Evolutionary conservation across 2,797 vertebrate species (phyloP).

Genomic region (Microchirus variegatus): DNA sequence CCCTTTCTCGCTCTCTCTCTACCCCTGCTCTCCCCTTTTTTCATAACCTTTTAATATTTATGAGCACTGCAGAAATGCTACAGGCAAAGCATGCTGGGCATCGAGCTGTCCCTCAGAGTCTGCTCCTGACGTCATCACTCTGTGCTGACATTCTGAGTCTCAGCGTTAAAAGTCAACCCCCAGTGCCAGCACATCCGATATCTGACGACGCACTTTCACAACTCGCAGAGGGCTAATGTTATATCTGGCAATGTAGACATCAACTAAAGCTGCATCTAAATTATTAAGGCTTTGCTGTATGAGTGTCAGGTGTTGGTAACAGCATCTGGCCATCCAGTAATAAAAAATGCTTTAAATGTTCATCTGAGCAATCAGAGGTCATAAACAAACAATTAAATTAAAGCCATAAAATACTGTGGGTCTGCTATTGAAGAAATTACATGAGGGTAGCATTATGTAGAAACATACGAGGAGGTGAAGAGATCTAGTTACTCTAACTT

Average conservation of each 20-base stretch:
- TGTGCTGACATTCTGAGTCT: constrained; percentile 47
- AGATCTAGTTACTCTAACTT: background rate
- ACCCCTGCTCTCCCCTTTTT: constrained; percentile 36
- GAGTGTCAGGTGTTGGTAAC: background rate
- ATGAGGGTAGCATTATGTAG: background rate
- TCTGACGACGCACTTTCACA: constrained; percentile 15
- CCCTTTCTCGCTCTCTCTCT: constrained; percentile 17
- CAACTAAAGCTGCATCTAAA: background rate
- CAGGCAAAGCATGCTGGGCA: constrained; percentile 74
- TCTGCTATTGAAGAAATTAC: background rate
- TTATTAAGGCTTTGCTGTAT: background rate
- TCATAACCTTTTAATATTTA: constrained; percentile 79
- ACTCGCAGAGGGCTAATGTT: constrained; percentile 7
- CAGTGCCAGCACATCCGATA: constrained; percentile 14
- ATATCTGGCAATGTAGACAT: background rate
- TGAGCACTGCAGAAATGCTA: constrained; percentile 78
- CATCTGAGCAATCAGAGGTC: background rate
- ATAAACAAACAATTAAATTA: background rate
- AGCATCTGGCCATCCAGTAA: background rate
- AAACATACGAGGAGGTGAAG: background rate
- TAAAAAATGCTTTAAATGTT: background rate
- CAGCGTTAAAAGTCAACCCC: constrained; percentile 27
- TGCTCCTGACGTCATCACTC: constrained; percentile 65
- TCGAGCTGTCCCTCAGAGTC: constrained; percentile 62
- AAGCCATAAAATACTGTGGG: background rate